Evolutionary conservation across 2,888 invertebrate species (phyloP).

Genomic region (Ypsolopha sequella): DNA sequence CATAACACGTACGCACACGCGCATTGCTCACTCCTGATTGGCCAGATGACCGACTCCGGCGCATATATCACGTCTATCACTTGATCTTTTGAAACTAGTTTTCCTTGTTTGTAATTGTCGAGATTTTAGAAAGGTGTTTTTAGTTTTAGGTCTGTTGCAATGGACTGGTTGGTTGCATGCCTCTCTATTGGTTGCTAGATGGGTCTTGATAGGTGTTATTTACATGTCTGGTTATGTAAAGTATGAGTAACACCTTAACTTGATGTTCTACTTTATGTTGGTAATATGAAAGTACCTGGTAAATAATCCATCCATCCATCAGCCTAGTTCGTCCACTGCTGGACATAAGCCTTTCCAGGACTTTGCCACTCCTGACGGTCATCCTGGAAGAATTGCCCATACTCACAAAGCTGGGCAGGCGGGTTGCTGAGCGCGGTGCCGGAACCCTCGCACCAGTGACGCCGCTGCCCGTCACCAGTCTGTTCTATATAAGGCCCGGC

Average conservation of each 20-base stretch:
- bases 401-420: no score
- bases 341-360: no score
- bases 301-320: no score
- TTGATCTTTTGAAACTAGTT: constrained; percentile 48
- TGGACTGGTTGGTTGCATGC: constrained; percentile 10
- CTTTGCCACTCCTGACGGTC: no score
- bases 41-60: constrained; percentile 28
- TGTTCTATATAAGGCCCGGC: no score
- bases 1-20: constrained; percentile 22
- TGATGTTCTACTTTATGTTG: no score
- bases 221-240: constrained; percentile 7
- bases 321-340: no score
- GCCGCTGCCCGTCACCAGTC: no score
- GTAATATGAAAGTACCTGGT: no score
- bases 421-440: no score
- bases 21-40: constrained; percentile 21
- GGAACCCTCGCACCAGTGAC: no score
- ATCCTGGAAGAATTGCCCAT: no score
- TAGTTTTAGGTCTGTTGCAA: constrained; percentile 17
- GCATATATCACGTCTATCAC: constrained; percentile 32
- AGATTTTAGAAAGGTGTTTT: constrained; percentile 64
- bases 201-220: not conserved
- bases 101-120: constrained; percentile 40
- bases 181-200: not conserved
- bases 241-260: not conserved